Base-by-base conservation (phyloP, 2,888 invertebrate species). In the Stomorhina lunata region DNA sequence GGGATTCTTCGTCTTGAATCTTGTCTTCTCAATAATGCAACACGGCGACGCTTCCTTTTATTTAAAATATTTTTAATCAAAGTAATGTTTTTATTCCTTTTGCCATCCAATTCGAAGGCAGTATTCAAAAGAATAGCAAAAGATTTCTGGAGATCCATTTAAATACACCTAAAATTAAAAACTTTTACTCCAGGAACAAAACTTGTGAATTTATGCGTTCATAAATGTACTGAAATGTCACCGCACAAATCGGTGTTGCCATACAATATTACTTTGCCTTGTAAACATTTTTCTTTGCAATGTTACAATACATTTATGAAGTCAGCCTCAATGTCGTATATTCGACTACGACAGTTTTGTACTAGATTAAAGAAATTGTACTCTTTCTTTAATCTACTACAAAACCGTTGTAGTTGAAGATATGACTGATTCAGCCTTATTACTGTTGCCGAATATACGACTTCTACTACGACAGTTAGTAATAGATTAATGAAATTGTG, bases 111-210 rank as follows among this genome's bases (percentile, higher is more conserved):
- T 9, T 40, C 40, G 40, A 40, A 40, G 10, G 40, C 40, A 6
- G 29, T 43, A 12, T 65, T 40, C 25, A 65, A 65, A 22, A 65
- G 25, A 65, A 65, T 22, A 65, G 45, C 43, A 27, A 43, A 65
- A n/a, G n/a, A 65, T 65, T 22, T 15, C 32, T 65, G 65, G 12
- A 65, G 10, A 65, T 25, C n/a, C 65, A 43, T 43, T 65, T 43
- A 29, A 43, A 65, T 22, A 65, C 22, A 25, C 45, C 3, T 9
- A 4, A 40, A 12, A 5, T 4, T 40, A 40, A 5, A 40, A 40
- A 40, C 6, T 40, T 40, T 40, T 40, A 40, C 10, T 25, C n/a
- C n/a, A n/a, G n/a, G n/a, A n/a, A n/a, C n/a, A n/a, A n/a, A n/a
- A n/a, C n/a, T n/a, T n/a, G n/a, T n/a, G n/a, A n/a, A 66, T 29